Evolutionary conservation across 1,140 invertebrate species (phyloP), one percentile per base, ranked within the genome.

Genomic region (Apis florea): DNA sequence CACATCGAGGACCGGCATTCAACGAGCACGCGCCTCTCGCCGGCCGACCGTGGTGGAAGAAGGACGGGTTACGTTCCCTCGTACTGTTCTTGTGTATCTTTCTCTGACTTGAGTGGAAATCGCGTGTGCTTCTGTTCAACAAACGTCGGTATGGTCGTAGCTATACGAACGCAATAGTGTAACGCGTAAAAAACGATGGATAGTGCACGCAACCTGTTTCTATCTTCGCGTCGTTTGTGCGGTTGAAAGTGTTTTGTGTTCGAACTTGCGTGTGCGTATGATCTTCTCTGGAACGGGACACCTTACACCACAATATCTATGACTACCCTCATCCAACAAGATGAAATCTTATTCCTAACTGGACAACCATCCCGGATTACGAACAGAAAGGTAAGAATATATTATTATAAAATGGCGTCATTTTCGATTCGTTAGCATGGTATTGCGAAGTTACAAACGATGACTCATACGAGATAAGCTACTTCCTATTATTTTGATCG

Each of bases 11-110:
- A 56, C 79, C 85, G 85, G 83, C 79, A 71, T 70, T 66, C 70
- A 71, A 72, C 24, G 86, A 87, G 86, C 85, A 87, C 86, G 85
- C 85, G 85, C 82, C 82, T 79, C 80, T 83, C 69, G 59, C 69
- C 79, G 47, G n/a, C 49, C 70, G 59, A 3, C 63, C 61, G 17
- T 71, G 19, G 84, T 80, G 70, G 58, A 66, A 87, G 51, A 58
- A 86, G 54, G 84, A 87, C 3, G 53, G 76, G 58, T 58, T 67
- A 59, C 54, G 75, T 63, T 77, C 53, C n/a, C 51, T 83, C 80
- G 73, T 74, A 64, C 47, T 11, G 24, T 56, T 47, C 31, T 47
- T 58, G 47, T 70, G 61, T 58, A 19, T 73, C 69, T 83, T 71
- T 63, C 49, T 72, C 67, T n/a, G 12, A 56, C 21, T 24, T 56